Base-by-base conservation (phyloP, 1,140 invertebrate genomes). In the Tetragnatha versicolor region DNA sequence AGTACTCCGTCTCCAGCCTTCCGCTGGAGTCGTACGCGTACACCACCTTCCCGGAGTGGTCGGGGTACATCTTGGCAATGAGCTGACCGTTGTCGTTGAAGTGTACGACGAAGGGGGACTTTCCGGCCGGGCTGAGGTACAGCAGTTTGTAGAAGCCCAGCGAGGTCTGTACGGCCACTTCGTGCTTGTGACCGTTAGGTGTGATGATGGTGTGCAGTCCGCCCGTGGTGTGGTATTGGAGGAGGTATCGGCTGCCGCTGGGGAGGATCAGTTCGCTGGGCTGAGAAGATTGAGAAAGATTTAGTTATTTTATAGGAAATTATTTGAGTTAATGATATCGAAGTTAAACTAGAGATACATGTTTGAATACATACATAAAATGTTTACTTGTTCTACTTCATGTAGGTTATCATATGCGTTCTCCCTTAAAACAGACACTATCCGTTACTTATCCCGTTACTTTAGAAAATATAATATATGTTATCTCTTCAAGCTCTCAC, bases 241-340 rank as follows among this genome's bases (percentile, higher is more conserved):
- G 88, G 10, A 90, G 90, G 83, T 96, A 98, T 82, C 91, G 91
- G 20, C 94, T 90, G 78, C 93, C 92, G 83, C 94, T 96, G 1
- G 94, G 93, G 29, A 98, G 86, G 0, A 93, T 93, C 53, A 98
- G 95, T 84, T 95, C 94, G 0, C 93, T 92, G 2, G 97, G 88
- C 84, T 92, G 84, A 10, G 31, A 42, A 79, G 68, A 82, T 79
- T n/a, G n/a, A n/a, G 10, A 3, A 80, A 82, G 68, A 33, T 65
- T 76, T 61, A 39, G 0, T 49, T 25, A 10, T 22, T 53, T n/a
- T n/a, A n/a, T n/a, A n/a, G n/a, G n/a, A n/a, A n/a, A n/a, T n/a
- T n/a, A n/a, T n/a, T n/a, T n/a, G n/a, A n/a, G n/a, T n/a, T n/a
- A n/a, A n/a, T n/a, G n/a, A n/a, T n/a, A n/a, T n/a, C n/a, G n/a